Base-by-base conservation (phyloP, 2,797 vertebrate genomes). In the Arnoldichthys spilopterus region DNA sequence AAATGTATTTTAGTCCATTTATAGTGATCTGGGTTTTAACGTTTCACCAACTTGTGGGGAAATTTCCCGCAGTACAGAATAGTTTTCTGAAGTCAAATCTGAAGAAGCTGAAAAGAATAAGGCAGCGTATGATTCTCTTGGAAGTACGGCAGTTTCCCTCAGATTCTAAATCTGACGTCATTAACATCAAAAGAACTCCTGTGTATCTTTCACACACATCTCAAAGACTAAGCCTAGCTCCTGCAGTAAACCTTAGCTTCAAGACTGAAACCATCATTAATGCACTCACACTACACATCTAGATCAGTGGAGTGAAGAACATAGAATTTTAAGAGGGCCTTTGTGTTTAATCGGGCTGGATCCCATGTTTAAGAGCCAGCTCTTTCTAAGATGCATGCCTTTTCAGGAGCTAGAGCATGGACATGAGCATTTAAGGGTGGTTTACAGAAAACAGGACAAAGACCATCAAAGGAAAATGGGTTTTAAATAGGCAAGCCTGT, bases 311-410 rank as follows among this genome's bases (percentile, higher is more conserved):
- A 51, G 45, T 20, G 43, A 76, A 66, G 40, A 73, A 59, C 28
- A 7, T 37, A 22, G 75, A 28, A 74, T 75, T 71, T 81, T 71
- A 77, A 77, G 79, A 79, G 78, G 63, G 51, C 34, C 37, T 62
- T 78, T 26, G 26, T 66, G 37, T 74, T 77, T 79, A 51, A 74
- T 70, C 11, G 26, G 68, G 15, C 45, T 67, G 40, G 56, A 70
- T 72, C 59, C 78, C 20, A 7, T 76, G 67, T 74, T 66, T 72
- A 66, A 64, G 22, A 72, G 62, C 54, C 77, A 72, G 68, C 66
- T 72, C 11, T 68, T 62, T 59, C 28, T 30, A 80, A 76, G 37
- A 64, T 30, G 59, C 47, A 54, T 28, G 11, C 34, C 22, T 56
- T 69, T 30, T 61, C 66, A 61, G 37, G 32, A 20, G 8, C 53